Conservation (phyloP, 2,888 invertebrate species). For the Lycophotia porphyrea region DNA sequence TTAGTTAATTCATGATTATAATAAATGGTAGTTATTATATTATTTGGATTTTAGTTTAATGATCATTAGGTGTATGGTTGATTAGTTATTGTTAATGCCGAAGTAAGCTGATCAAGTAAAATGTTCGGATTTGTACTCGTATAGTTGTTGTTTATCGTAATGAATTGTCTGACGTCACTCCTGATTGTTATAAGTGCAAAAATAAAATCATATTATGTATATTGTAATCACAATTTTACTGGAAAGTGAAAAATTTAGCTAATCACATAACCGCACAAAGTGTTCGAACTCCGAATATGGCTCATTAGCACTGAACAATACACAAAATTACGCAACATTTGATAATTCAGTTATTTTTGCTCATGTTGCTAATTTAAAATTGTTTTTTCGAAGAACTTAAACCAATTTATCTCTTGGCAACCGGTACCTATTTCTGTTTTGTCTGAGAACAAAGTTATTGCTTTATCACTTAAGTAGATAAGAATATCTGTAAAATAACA, state of each 20-base stretch:
- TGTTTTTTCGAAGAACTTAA: slow-evolving; percentile 50
- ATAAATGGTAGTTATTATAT: slow-evolving; percentile 42
- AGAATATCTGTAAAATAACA: slow-evolving; percentile 66
- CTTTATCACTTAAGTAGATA: slow-evolving; percentile 59
- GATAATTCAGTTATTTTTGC: slow-evolving; percentile 61
- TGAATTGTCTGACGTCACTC: slow-evolving; percentile 7
- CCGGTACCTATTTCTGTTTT: slow-evolving; percentile 66
- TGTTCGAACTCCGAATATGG: slow-evolving; percentile 42
- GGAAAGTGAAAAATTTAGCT: not conserved
- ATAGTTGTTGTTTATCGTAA: slow-evolving; percentile 32
- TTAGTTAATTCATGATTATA: slow-evolving; percentile 28
- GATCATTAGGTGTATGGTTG: slow-evolving; percentile 14
- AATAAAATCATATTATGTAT: slow-evolving; percentile 31
- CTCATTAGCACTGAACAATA: slow-evolving; percentile 36
- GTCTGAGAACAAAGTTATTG: slow-evolving; percentile 53
- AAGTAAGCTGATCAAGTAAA: slow-evolving; percentile 8
- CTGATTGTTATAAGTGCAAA: slow-evolving; percentile 28
- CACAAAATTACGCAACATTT: slow-evolving; percentile 44
- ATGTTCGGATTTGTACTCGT: slow-evolving; percentile 27
- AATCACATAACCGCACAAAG: slow-evolving; percentile 6
- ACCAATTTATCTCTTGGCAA: slow-evolving; percentile 60
- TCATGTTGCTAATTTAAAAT: slow-evolving; percentile 60
- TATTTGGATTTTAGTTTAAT: slow-evolving; percentile 37
- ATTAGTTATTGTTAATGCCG: not conserved
- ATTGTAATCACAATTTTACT: slow-evolving; percentile 14